Percentiles rank a stretch among this genome's conserved stretches.
phyloP scores from a whole-genome alignment of 1,140 invertebrate species.

The Ylistrum balloti region DNA sequence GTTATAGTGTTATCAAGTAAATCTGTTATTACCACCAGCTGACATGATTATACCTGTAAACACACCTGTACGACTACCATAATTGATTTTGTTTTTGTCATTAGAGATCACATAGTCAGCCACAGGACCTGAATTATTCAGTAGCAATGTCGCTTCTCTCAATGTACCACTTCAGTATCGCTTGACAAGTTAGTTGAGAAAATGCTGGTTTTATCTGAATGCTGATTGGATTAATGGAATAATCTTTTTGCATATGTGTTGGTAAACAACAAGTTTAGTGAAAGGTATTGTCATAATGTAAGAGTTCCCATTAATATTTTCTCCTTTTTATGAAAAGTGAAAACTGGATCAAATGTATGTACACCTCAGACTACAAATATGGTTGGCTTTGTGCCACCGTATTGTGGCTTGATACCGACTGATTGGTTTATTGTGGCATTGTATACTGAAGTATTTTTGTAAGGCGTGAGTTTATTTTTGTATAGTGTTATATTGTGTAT shows the following conservation, averaged over 20 bases:
- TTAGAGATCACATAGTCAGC: not conserved
- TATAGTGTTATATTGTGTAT: slow-evolving; percentile 16
- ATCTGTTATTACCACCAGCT: not conserved
- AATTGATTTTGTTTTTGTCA: slow-evolving; percentile 33
- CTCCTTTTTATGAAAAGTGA: not conserved
- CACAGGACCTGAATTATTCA: slow-evolving; percentile 6
- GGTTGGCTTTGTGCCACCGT: not conserved
- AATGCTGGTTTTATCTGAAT: not conserved
- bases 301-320: not conserved
- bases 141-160: not conserved
- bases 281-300: not conserved
- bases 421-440: not conserved
- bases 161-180: not conserved
- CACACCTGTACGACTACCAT: not conserved
- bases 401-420: not conserved
- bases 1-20: not conserved
- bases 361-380: slow-evolving; percentile 8
- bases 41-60: not conserved
- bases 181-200: not conserved
- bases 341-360: not conserved
- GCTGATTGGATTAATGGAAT: not conserved
- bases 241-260: not conserved
- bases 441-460: not conserved
- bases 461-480: slow-evolving; percentile 20
- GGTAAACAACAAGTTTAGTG: not conserved